Evolutionary conservation across 2,113 vertebrate genomes (phyloP).

Genomic region (Gallinago media): DNA sequence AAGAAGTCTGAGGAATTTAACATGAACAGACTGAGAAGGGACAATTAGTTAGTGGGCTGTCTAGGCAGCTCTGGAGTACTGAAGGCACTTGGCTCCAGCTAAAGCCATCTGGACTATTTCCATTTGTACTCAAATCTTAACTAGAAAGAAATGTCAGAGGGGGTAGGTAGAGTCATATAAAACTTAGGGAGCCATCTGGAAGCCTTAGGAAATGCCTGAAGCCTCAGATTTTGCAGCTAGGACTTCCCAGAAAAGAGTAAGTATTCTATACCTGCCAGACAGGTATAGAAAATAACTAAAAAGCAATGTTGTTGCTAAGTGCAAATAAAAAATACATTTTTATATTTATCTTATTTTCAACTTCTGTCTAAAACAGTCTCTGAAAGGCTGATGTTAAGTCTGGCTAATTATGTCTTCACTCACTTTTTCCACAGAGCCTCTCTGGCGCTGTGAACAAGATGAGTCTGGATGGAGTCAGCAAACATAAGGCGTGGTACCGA

Average conservation of each 20-base stretch:
- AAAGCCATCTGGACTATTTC: constrained; percentile 64
- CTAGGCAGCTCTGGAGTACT: constrained; percentile 15
- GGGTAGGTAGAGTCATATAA: constrained; percentile 22
- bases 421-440: background rate
- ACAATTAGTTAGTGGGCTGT: constrained; percentile 54
- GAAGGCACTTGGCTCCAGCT: constrained; percentile 55
- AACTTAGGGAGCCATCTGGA: constrained; percentile 44
- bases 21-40: constrained; percentile 28
- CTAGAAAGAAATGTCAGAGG: constrained; percentile 45
- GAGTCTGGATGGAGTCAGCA: background rate
- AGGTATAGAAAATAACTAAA: background rate
- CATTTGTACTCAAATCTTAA: constrained; percentile 53
- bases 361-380: background rate
- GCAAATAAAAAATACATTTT: background rate
- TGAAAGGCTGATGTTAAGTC: background rate
- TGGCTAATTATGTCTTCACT: background rate
- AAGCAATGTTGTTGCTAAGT: background rate
- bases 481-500: background rate
- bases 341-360: background rate
- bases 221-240: background rate
- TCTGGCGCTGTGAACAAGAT: background rate
- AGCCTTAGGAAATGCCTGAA: background rate
- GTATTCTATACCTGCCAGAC: background rate
- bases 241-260: background rate
- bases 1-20: constrained; percentile 2